Conservation (phyloP, 1,140 invertebrate genomes). For the Trichogramma pretiosum region DNA sequence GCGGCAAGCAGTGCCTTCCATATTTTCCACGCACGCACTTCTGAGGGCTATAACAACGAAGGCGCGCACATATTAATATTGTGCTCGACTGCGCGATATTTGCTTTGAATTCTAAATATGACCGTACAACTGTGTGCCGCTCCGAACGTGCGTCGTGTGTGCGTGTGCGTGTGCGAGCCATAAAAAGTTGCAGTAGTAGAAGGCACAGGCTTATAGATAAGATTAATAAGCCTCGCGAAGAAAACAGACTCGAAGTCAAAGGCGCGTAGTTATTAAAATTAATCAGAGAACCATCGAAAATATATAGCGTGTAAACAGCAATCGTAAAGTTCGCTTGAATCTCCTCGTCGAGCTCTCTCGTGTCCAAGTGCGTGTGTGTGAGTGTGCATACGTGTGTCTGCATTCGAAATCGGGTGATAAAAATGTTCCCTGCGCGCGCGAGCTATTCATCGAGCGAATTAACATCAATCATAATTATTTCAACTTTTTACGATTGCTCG, state of each 20-base stretch:
- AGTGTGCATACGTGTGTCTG: background rate
- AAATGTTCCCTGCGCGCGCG: no score
- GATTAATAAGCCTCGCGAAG: conserved; percentile 3
- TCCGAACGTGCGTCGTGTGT: no score
- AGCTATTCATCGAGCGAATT: no score
- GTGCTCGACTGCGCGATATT: conserved; percentile 18
- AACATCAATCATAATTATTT: no score
- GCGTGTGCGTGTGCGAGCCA: conserved; percentile 17
- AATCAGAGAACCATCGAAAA: conserved; percentile 17
- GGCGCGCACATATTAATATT: no score
- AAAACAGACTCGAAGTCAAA: no score
- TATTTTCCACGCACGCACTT: no score
- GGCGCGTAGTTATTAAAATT: conserved; percentile 18
- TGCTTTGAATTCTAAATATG: conserved; percentile 10
- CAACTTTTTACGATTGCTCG: no score
- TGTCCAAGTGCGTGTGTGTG: no score
- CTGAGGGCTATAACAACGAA: no score
- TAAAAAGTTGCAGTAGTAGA: conserved; percentile 19
- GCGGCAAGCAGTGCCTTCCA: no score
- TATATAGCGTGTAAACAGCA: conserved; percentile 17
- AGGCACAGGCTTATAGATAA: conserved; percentile 15
- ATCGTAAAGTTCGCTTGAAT: conserved; percentile 14
- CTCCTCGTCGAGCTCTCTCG: conserved; percentile 11
- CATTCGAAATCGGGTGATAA: background rate
- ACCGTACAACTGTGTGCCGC: no score